Percentiles rank a stretch among this genome's conserved stretches.
Evolutionary conservation across 2,113 vertebrate genomes (phyloP).

Genomic region (Theristicus caerulescens): DNA sequence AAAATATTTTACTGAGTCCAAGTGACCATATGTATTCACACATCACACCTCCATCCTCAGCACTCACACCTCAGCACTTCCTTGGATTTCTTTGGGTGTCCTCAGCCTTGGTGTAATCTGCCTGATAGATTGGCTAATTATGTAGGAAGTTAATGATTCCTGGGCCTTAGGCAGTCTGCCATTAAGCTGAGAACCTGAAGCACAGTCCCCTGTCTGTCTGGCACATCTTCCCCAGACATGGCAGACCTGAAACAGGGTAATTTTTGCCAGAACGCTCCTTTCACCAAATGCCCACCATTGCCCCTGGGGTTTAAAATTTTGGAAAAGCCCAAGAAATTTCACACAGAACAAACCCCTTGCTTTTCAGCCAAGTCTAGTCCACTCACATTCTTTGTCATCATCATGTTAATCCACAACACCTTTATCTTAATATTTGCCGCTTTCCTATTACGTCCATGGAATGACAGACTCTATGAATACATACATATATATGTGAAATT

Average conservation of each 20-base stretch:
- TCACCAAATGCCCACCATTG: neutral
- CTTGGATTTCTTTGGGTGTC: neutral
- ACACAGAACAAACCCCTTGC: neutral
- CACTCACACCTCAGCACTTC: neutral
- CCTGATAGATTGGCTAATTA: slow-evolving; percentile 30
- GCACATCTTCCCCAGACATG: neutral
- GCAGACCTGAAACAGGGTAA: neutral
- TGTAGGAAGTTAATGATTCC: slow-evolving; percentile 4
- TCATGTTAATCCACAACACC: neutral
- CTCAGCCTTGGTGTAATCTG: neutral
- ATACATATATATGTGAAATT: neutral
- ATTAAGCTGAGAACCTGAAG: neutral
- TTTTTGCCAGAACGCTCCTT: neutral
- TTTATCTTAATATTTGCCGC: neutral
- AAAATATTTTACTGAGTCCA: neutral
- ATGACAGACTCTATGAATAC: neutral
- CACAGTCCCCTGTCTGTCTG: neutral
- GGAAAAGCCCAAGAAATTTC: neutral
- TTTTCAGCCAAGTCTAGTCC: neutral
- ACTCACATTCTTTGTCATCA: neutral
- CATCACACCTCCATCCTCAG: neutral
- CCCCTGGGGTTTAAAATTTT: neutral
- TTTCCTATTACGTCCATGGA: neutral
- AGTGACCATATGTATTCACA: neutral
- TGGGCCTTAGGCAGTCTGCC: neutral